These are phyloP conservation scores for Ctenomys sociabilis DNA, from an alignment of 2,113 vertebrate species.

Conservation along the genomic window DNA sequence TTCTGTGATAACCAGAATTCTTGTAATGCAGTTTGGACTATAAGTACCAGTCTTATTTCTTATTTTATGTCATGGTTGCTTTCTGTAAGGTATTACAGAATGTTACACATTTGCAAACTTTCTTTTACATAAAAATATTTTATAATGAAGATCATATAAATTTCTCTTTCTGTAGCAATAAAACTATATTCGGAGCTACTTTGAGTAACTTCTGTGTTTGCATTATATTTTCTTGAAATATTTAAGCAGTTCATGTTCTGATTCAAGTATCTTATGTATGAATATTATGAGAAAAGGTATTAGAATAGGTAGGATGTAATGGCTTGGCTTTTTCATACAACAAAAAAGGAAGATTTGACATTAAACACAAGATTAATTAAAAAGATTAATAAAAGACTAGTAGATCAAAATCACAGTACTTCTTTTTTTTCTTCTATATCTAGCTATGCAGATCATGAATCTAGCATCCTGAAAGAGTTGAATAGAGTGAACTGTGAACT, in stretches of 20 bases:
- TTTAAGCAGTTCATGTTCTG: not conserved
- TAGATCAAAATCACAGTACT: not conserved
- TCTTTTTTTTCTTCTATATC: not conserved
- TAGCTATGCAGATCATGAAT: not conserved
- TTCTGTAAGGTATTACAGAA: constrained; percentile 22
- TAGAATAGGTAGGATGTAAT: not conserved
- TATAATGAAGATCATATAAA: not conserved
- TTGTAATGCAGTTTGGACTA: constrained; percentile 7
- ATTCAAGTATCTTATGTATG: not conserved
- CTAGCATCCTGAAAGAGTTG: not conserved
- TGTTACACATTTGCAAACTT: not conserved
- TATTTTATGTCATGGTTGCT: not conserved
- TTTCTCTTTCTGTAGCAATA: not conserved
- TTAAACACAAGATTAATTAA: not conserved
- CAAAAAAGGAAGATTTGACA: not conserved
- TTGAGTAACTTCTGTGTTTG: not conserved
- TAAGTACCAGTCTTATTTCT: not conserved
- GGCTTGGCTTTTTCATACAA: not conserved
- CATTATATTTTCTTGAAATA: not conserved
- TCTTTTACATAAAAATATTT: not conserved
- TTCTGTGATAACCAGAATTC: not conserved
- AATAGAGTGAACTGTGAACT: not conserved
- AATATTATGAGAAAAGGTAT: not conserved
- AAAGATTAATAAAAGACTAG: not conserved
- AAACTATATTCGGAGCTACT: not conserved